Percentiles rank a stretch among this genome's conserved stretches.
phyloP scores from a whole-genome alignment of 2,888 invertebrate genomes.

The Hypolimnas misippus region DNA sequence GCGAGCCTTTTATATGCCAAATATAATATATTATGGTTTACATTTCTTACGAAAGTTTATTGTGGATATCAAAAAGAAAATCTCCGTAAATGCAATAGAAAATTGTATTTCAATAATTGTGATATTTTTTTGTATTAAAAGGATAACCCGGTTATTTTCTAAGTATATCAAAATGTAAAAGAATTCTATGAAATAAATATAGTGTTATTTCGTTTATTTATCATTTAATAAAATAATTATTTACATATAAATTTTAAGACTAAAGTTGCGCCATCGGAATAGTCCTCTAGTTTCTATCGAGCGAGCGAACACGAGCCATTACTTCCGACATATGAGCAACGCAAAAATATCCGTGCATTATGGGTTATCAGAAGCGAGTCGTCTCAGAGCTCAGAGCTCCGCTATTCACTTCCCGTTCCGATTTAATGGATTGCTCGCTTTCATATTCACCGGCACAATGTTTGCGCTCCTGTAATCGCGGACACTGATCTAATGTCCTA shows the following conservation, averaged over 20 bases:
- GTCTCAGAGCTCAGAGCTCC: slow-evolving; percentile 59
- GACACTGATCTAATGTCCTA: slow-evolving; percentile 20
- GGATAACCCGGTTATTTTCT: neutral
- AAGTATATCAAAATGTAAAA: neutral
- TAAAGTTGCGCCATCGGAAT: neutral
- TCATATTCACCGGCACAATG: slow-evolving; percentile 73
- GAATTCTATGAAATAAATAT: no score
- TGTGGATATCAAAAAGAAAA: slow-evolving; percentile 55
- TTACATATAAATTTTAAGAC: neutral
- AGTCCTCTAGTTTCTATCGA: slow-evolving; percentile 53
- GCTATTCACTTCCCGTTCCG: slow-evolving; percentile 71
- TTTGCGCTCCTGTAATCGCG: slow-evolving; percentile 71
- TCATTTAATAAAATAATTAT: neutral
- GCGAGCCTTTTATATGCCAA: slow-evolving; percentile 85
- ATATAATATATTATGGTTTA: slow-evolving; percentile 84
- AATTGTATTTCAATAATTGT: neutral
- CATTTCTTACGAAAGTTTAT: slow-evolving; percentile 67
- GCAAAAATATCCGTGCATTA: slow-evolving; percentile 84
- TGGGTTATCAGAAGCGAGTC: slow-evolving; percentile 81
- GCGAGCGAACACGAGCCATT: slow-evolving; percentile 71
- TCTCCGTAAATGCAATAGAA: neutral
- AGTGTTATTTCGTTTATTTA: neutral
- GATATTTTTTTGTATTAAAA: no score
- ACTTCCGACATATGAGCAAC: slow-evolving; percentile 84
- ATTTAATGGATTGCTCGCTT: slow-evolving; percentile 83